These are phyloP conservation scores for Pterophyllum scalare DNA, from an alignment of 2,113 vertebrate species.

Conservation along the genomic window DNA sequence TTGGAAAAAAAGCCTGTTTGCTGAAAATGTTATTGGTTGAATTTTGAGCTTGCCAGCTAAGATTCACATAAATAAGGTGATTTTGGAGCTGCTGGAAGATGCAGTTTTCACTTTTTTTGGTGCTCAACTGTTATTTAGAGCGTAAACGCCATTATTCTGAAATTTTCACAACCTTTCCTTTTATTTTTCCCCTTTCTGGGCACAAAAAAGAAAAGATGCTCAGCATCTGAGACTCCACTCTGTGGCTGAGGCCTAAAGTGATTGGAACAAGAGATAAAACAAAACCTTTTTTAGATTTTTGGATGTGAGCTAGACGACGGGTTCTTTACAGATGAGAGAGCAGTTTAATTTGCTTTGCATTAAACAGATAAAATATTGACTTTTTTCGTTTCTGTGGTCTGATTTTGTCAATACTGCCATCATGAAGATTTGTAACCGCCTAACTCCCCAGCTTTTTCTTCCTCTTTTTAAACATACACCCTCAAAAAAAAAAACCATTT, in stretches of 20 bases:
- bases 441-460: not conserved
- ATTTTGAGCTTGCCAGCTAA: not conserved
- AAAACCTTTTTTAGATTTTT: constrained; percentile 1
- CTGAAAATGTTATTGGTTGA: not conserved
- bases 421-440: not conserved
- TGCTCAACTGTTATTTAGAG: not conserved
- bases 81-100: not conserved
- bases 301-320: not conserved
- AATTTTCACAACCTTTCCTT: not conserved
- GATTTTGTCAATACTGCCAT: not conserved
- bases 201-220: not conserved
- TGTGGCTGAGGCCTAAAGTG: not conserved
- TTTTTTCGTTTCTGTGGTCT: not conserved
- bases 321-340: not conserved
- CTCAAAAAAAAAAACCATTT: not conserved
- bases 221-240: not conserved
- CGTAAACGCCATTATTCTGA: not conserved
- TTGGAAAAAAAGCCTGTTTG: not conserved
- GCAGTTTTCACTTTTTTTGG: not conserved
- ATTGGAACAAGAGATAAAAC: not conserved
- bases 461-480: accelerated
- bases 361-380: not conserved
- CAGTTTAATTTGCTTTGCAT: not conserved
- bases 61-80: not conserved
- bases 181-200: not conserved